Evolutionary conservation across 2,113 vertebrate species (phyloP).

Genomic region (Cephalopterus ornatus): DNA sequence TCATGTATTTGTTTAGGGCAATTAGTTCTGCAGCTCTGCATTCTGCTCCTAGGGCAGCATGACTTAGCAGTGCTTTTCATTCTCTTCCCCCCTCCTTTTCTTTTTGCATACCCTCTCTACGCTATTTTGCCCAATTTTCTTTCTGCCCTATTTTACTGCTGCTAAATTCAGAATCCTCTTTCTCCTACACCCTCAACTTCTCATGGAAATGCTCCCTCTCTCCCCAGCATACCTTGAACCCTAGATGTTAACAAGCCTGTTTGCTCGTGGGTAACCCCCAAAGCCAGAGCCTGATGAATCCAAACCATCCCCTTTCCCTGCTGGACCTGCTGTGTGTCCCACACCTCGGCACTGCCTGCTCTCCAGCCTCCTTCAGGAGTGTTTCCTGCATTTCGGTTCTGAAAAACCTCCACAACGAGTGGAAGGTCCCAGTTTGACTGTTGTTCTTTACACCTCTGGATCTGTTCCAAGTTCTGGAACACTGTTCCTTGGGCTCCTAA

Average conservation of each 20-base stretch:
- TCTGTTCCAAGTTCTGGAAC: background rate
- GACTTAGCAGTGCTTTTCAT: background rate
- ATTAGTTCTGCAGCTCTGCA: background rate
- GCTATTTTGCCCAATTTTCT: background rate
- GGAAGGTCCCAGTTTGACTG: background rate
- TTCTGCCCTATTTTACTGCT: background rate
- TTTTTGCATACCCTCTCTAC: background rate
- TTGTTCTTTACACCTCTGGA: slow-evolving; percentile 4
- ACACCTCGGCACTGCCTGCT: accelerated
- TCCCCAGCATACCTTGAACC: background rate
- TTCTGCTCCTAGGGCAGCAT: background rate
- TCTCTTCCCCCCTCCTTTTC: background rate
- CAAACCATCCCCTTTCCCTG: background rate
- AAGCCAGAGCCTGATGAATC: background rate
- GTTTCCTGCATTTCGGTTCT: background rate
- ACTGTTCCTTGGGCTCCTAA: background rate
- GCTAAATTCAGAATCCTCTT: background rate
- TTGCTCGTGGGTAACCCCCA: background rate
- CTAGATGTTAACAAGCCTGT: background rate
- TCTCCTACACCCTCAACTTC: background rate
- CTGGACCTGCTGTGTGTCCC: background rate
- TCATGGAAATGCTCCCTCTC: background rate
- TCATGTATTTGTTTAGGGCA: background rate
- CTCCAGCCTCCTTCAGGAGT: background rate
- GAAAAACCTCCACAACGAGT: accelerated